A percentile compares a stretch with the other conserved stretches of the same genome.
These are phyloP conservation scores for Eurypyga helias DNA, from an alignment of 2,113 vertebrate species.

Conservation along the genomic window DNA sequence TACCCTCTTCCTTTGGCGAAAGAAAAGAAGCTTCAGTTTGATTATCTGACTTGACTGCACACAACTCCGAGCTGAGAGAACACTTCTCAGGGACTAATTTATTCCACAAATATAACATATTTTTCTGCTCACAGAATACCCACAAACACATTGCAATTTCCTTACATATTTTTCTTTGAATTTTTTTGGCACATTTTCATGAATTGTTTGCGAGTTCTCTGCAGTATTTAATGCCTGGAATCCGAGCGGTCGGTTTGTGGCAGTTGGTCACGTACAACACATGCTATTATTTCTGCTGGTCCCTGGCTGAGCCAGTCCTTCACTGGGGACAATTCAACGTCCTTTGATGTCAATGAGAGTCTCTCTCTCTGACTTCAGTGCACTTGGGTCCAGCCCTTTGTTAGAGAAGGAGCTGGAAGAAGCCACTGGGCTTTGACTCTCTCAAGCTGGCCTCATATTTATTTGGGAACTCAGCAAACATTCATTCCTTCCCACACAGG, in stretches of 20 bases:
- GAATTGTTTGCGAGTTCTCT: slow-evolving; percentile 26
- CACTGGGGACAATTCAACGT: not conserved
- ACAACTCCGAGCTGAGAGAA: not conserved
- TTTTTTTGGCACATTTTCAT: slow-evolving; percentile 33
- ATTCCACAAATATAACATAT: slow-evolving; percentile 18
- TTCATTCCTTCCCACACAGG: not conserved
- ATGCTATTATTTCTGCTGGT: slow-evolving; percentile 28
- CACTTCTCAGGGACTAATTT: slow-evolving; percentile 11
- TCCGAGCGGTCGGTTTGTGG: not conserved
- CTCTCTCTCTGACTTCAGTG: not conserved
- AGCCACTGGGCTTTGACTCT: not conserved
- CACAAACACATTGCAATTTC: slow-evolving; percentile 20
- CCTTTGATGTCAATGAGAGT: slow-evolving; percentile 32
- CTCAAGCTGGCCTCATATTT: not conserved
- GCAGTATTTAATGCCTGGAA: not conserved
- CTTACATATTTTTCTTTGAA: slow-evolving; percentile 47
- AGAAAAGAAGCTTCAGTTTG: not conserved
- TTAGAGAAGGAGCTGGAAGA: slow-evolving; percentile 4
- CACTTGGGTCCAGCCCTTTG: slow-evolving; percentile 24
- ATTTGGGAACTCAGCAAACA: not conserved
- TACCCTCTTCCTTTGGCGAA: not conserved
- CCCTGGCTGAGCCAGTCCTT: not conserved
- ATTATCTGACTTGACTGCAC: not conserved
- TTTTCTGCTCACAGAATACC: slow-evolving; percentile 33
- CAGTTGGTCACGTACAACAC: slow-evolving; percentile 41